Evolutionary conservation across 2,888 invertebrate species (phyloP), one percentile per base, ranked within the genome.

Genomic region (Pycnomerus fuliginosus): DNA sequence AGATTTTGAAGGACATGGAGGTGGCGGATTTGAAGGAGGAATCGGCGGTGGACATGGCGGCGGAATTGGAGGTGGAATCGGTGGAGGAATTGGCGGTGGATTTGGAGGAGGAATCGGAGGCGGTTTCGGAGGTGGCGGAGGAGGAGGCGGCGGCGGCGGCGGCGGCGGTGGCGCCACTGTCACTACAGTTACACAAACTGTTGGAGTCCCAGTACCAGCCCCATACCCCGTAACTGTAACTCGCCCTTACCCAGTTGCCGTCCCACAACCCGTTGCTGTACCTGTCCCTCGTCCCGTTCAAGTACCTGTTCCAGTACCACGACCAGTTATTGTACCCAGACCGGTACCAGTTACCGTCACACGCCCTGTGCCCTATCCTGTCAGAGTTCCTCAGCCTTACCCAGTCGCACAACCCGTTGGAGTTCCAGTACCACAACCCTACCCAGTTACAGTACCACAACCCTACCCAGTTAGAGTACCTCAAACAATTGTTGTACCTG

Each of bases 211-310:
- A 32, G 68, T 70, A 14, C 68, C 71, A 7, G 64, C 65, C 43
- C 70, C 70, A 1, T 54, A 63, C 14, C 68, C 58, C 16, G 61
- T 67, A 2, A 76, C 77, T 42, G 65, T 71, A 24, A 71, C 74
- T 48, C 75, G 77, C 42, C 69, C 69, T 11, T 74, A 79, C 2
- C 70, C 76, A 1, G 71, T 79, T 28, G 75, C 78, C 1, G 72
- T 78, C 1, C 78, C 79, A 0, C 76, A 76, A 29, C 72, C 78
- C 0, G 72, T 77, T 11, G 76, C 77, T 7, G 73, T 78, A 1
- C 70, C 72, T 16, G 69, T 73, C n/a, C 74, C 77, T 1, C 67
- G 76, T 1, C 69, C 76, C 0, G 74, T 76, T 0, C 67, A 76
- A 1, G 74, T 76, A 10, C 36, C 65, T 11, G 67, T 71, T 7